These are phyloP conservation scores for Trichogramma pretiosum DNA, from an alignment of 1,140 invertebrate genomes.

Conservation along the genomic window DNA sequence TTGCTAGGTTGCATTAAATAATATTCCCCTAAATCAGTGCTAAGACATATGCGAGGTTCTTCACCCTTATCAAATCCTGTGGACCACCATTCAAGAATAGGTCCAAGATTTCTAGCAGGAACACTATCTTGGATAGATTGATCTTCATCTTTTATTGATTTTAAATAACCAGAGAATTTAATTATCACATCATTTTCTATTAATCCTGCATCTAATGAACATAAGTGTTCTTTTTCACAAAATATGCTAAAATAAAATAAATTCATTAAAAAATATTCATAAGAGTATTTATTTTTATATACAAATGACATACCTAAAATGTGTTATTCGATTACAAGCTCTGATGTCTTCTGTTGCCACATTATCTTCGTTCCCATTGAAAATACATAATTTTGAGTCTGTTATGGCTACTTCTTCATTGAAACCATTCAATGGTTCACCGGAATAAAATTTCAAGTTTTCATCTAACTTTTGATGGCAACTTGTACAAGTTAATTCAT, in stretches of 20 bases:
- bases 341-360: conserved; percentile 49
- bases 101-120: conserved; percentile 67
- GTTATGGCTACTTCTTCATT: conserved; percentile 70
- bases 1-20: conserved; percentile 60
- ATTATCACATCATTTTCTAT: conserved; percentile 68
- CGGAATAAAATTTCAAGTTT: conserved; percentile 58
- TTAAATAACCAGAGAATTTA: conserved; percentile 73
- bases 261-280: conserved; percentile 15
- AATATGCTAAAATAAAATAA: conserved; percentile 55
- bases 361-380: conserved; percentile 52
- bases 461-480: conserved; percentile 57
- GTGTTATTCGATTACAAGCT: conserved; percentile 59
- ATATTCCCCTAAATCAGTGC: conserved; percentile 73
- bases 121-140: conserved; percentile 61
- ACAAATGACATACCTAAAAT: conserved; percentile 32
- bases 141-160: conserved; percentile 71
- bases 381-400: conserved; percentile 63
- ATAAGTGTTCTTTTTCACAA: conserved; percentile 71
- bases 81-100: conserved; percentile 80
- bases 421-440: conserved; percentile 62
- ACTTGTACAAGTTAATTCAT: conserved; percentile 43
- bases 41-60: conserved; percentile 64
- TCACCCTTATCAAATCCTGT: conserved; percentile 74
- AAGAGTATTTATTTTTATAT: background rate
- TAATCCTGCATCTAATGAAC: conserved; percentile 69